Conservation (phyloP, 2,888 invertebrate genomes). For the Auanema sp. region DNA sequence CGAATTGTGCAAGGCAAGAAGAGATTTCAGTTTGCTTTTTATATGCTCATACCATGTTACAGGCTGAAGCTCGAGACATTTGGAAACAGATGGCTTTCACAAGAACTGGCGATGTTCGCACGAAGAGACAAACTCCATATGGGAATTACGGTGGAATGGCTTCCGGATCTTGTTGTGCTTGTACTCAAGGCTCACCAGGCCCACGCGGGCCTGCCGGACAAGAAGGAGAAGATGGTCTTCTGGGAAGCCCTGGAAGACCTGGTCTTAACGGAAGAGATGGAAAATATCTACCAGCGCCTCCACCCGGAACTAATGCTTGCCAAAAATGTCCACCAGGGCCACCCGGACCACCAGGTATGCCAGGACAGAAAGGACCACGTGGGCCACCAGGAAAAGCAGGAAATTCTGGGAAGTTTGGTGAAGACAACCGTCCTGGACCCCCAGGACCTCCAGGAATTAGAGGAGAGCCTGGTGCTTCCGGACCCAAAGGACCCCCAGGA, state of each 20-base stretch:
- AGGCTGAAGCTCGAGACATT: conserved; percentile 60
- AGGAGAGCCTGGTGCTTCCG: conserved; percentile 50
- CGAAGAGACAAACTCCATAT: conserved; percentile 40
- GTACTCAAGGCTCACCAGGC: conserved; percentile 58
- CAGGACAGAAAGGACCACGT: conserved; percentile 45
- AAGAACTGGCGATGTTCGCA: conserved; percentile 19
- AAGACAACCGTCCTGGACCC: conserved; percentile 58
- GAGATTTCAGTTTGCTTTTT: neutral
- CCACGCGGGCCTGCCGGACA: conserved; percentile 50
- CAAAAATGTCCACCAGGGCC: conserved; percentile 56
- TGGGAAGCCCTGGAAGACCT: conserved; percentile 32
- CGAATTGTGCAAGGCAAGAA: conserved; percentile 56
- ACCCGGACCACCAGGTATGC: conserved; percentile 57
- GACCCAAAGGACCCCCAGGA: conserved; percentile 51
- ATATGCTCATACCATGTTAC: conserved; percentile 11
- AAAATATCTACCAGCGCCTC: conserved; percentile 50
- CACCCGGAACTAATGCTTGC: conserved; percentile 44
- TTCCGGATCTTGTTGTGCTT: conserved; percentile 51
- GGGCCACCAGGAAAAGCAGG: conserved; percentile 53
- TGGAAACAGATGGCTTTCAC: conserved; percentile 59
- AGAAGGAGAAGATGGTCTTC: conserved; percentile 34
- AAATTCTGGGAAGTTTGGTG: conserved; percentile 43
- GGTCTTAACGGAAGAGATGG: conserved; percentile 43
- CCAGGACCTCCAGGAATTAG: conserved; percentile 59
- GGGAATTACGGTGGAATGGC: conserved; percentile 37